A percentile compares a stretch with the other conserved stretches of the same genome.
These are phyloP conservation scores for Tolmerus cingulatus DNA, from an alignment of 2,888 invertebrate species.

Conservation along the genomic window DNA sequence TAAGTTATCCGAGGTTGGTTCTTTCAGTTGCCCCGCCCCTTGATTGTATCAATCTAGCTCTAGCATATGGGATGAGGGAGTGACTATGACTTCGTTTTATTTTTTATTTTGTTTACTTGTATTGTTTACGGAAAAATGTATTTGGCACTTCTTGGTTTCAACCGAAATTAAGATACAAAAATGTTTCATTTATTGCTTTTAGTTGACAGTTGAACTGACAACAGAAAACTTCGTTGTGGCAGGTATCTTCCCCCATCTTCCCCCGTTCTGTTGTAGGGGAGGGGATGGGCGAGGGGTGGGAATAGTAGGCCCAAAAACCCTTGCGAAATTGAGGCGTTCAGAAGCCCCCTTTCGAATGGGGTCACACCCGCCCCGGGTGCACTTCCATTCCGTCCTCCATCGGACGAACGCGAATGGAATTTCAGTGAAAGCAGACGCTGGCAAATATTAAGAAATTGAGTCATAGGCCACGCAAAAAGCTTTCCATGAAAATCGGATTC, in stretches of 20 bases:
- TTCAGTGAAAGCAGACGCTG: conserved; percentile 11
- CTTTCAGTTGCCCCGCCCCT: not conserved
- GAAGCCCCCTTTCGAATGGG: not conserved
- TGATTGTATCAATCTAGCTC: not conserved
- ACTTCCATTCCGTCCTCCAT: not conserved
- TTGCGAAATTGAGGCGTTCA: not conserved
- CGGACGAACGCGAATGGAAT: conserved; percentile 21
- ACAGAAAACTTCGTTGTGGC: not conserved
- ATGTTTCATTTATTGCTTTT: not conserved
- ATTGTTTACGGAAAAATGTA: not conserved
- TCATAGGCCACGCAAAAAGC: conserved; percentile 28
- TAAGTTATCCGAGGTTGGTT: not conserved
- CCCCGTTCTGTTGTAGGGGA: too few species aligned
- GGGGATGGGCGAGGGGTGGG: too few species aligned
- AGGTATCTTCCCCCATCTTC: not conserved
- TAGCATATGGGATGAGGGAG: not conserved
- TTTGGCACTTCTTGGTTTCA: not conserved
- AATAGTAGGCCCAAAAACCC: not conserved
- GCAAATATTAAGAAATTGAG: conserved; percentile 28
- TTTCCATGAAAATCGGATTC: conserved; percentile 1
- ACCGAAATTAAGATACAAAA: not conserved
- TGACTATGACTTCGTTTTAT: not conserved
- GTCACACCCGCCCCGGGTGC: not conserved
- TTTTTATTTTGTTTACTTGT: not conserved
- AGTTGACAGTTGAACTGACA: too few species aligned